Evolutionary conservation across 2,113 vertebrate genomes (phyloP).

Genomic region (Malurus alboscapulatus): DNA sequence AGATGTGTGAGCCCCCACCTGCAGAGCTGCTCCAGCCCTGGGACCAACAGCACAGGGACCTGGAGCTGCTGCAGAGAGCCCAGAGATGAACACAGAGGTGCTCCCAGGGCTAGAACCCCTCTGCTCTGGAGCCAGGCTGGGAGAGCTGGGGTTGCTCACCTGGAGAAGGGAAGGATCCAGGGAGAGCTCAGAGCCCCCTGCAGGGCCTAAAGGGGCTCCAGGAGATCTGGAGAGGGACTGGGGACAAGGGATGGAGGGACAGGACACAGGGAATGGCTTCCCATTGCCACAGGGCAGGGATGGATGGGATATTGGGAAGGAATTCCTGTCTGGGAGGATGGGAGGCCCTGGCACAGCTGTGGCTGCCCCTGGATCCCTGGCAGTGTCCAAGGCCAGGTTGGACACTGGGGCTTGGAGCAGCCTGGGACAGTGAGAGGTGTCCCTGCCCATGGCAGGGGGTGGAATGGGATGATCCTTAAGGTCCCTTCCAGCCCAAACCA

Average conservation of each 20-base stretch:
- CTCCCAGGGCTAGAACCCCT: neutral
- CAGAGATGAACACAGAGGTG: neutral
- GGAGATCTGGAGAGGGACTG: neutral
- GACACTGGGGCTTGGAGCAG: neutral
- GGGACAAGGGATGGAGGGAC: neutral
- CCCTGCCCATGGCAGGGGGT: neutral
- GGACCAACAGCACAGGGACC: neutral
- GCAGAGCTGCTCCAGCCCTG: neutral
- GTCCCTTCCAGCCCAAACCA: neutral
- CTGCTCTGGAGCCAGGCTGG: neutral
- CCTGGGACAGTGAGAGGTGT: neutral
- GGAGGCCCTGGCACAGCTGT: neutral
- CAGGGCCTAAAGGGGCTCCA: neutral
- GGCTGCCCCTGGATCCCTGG: neutral
- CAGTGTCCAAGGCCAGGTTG: neutral
- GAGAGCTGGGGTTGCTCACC: neutral
- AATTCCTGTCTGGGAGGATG: neutral
- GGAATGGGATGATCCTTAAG: rapidly evolving
- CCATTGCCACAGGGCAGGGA: neutral
- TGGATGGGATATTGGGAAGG: neutral
- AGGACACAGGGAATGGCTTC: neutral
- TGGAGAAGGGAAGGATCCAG: neutral
- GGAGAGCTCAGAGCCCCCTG: neutral
- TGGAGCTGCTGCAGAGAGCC: neutral
- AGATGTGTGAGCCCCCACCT: neutral